Percentiles rank a stretch among this genome's conserved stretches.
phyloP scores from a whole-genome alignment of 2,888 invertebrate species.

The Marasmarcha lunaedactyla region DNA sequence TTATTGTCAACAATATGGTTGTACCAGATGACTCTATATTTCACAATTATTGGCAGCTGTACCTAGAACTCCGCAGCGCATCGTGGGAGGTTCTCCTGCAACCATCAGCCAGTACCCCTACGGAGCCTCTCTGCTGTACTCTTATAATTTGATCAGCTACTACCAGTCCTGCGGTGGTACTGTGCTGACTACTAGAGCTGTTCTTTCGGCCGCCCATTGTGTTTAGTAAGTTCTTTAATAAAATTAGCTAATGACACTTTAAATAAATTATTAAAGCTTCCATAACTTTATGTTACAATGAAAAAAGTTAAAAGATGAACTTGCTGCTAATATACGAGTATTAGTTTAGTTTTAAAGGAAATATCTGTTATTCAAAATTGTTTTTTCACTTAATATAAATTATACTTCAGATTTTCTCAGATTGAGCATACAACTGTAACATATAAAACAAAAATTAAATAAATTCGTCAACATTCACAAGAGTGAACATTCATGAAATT shows the following conservation, averaged over 20 bases:
- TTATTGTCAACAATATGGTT: no score
- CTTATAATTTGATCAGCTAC: constrained; percentile 6
- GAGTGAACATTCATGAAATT: no score
- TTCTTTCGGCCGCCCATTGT: constrained; percentile 22
- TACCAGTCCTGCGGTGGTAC: constrained; percentile 19
- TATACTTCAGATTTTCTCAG: no score
- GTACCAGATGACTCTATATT: neutral
- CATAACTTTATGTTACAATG: neutral
- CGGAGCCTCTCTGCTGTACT: constrained; percentile 11
- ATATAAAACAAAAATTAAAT: no score
- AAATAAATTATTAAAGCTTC: neutral
- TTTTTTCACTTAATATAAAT: no score
- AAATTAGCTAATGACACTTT: no score
- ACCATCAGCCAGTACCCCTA: constrained; percentile 11
- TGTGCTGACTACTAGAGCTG: constrained; percentile 18
- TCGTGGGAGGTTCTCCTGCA: constrained; percentile 5
- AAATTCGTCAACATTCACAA: no score
- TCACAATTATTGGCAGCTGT: neutral
- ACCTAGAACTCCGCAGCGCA: constrained; percentile 1
- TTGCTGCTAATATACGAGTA: no score
- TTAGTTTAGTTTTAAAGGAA: no score
- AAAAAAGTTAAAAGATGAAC: no score
- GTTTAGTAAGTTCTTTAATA: constrained; percentile 17
- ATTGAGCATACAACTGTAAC: no score
- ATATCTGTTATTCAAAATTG: no score